Conservation (phyloP, 2,888 invertebrate genomes). For the Tuberolachnus salignus region DNA sequence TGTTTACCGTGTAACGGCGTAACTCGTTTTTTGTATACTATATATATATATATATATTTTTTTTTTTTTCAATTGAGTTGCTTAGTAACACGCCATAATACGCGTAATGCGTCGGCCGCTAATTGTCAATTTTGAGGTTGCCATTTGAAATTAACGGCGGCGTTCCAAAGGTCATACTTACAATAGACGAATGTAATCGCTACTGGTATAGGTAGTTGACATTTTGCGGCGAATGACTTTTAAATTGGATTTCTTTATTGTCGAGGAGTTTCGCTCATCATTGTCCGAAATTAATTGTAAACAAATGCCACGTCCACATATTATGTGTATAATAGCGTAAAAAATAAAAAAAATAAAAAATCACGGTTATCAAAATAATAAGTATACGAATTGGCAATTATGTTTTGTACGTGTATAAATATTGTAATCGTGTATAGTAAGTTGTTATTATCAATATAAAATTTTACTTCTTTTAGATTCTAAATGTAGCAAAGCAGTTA, state of each 20-base stretch:
- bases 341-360: too few species aligned
- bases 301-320: slow-evolving; percentile 37
- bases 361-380: neutral
- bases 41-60: too few species aligned
- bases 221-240: slow-evolving; percentile 54
- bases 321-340: slow-evolving; percentile 33
- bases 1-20: neutral
- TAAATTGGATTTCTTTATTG: slow-evolving; percentile 41
- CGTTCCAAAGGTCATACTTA: slow-evolving; percentile 45
- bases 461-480: neutral
- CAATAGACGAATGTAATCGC: slow-evolving; percentile 51
- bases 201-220: slow-evolving; percentile 40
- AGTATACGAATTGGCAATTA: neutral
- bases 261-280: slow-evolving; percentile 31
- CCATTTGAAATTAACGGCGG: slow-evolving; percentile 52
- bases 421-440: neutral
- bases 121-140: slow-evolving; percentile 57
- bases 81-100: slow-evolving; percentile 47
- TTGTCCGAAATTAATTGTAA: slow-evolving; percentile 30
- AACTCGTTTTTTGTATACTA: slow-evolving; percentile 22
- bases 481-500: too few species aligned
- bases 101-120: slow-evolving; percentile 37
- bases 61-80: slow-evolving; percentile 19
- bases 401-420: neutral
- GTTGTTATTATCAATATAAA: neutral